Percentiles rank a stretch among this genome's conserved stretches.
These are phyloP conservation scores for Agrochola litura DNA, from an alignment of 2,888 invertebrate species.

Conservation along the genomic window DNA sequence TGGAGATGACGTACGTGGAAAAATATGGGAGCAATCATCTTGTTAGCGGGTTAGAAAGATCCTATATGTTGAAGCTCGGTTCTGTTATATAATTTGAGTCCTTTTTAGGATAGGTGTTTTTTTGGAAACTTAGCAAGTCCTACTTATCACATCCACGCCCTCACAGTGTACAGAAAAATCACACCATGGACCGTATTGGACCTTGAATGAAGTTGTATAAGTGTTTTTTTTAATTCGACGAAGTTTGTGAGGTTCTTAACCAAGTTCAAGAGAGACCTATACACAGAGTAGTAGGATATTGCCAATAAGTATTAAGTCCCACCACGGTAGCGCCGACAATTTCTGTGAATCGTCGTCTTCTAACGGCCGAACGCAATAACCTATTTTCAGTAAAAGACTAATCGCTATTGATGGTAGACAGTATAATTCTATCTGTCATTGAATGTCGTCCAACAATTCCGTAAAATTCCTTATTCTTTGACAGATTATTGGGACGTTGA, in stretches of 20 bases:
- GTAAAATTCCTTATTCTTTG: too few relatives aligned
- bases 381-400: too few relatives aligned
- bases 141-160: not conserved
- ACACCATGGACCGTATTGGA: not conserved
- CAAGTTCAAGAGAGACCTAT: too few relatives aligned
- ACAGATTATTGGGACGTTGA: too few relatives aligned
- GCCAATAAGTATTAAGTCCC: too few relatives aligned
- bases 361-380: too few relatives aligned
- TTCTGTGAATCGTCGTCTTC: too few relatives aligned
- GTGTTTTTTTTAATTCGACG: not conserved
- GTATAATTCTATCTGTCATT: too few relatives aligned
- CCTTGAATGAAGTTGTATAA: not conserved
- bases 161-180: not conserved
- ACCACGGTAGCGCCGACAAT: too few relatives aligned
- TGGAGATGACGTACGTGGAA: conserved; percentile 72
- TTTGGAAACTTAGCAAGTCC: not conserved
- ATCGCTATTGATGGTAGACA: too few relatives aligned
- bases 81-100: not conserved
- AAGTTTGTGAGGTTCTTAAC: not conserved
- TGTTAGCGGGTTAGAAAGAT: conserved; percentile 30
- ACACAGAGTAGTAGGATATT: too few relatives aligned
- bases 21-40: conserved; percentile 54
- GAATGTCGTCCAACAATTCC: too few relatives aligned
- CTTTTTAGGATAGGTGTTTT: not conserved
- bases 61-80: not conserved